Percentiles rank a stretch among this genome's conserved stretches.
Conservation (phyloP, 1,140 invertebrate species). For the Papilio machaon region DNA sequence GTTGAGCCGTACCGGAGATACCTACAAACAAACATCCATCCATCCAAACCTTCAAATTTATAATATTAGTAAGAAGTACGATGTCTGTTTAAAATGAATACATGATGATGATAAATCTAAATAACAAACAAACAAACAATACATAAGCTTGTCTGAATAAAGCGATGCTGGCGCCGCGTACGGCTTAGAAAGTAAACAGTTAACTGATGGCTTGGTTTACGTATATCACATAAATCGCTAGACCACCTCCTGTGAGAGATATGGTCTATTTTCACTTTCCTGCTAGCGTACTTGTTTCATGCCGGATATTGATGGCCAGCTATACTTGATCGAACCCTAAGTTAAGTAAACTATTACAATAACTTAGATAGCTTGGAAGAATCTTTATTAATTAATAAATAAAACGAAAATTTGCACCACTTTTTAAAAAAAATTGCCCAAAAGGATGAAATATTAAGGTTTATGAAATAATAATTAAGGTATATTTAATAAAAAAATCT, state of each 20-base stretch:
- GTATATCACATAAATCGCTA: slow-evolving; percentile 11
- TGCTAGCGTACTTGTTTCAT: neutral
- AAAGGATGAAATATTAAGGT: no score
- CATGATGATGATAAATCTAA: neutral
- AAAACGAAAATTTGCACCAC: no score
- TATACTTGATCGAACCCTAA: neutral
- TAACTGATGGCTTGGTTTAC: slow-evolving; percentile 12
- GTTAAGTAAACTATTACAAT: neutral
- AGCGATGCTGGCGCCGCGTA: neutral
- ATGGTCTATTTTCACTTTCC: slow-evolving; percentile 3
- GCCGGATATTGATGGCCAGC: neutral
- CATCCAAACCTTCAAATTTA: no score
- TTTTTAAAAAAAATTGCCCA: no score
- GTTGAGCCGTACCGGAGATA: no score
- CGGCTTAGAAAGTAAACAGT: neutral
- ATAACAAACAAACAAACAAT: neutral
- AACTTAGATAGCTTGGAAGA: neutral
- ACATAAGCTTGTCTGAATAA: neutral
- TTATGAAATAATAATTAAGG: no score
- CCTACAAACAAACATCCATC: no score
- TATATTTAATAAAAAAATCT: no score
- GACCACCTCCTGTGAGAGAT: neutral
- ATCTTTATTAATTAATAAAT: neutral
- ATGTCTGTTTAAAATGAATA: neutral
- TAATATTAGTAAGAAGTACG: no score